Base-by-base conservation (phyloP, 2,797 vertebrate species). In the Sebastes alutus region DNA sequence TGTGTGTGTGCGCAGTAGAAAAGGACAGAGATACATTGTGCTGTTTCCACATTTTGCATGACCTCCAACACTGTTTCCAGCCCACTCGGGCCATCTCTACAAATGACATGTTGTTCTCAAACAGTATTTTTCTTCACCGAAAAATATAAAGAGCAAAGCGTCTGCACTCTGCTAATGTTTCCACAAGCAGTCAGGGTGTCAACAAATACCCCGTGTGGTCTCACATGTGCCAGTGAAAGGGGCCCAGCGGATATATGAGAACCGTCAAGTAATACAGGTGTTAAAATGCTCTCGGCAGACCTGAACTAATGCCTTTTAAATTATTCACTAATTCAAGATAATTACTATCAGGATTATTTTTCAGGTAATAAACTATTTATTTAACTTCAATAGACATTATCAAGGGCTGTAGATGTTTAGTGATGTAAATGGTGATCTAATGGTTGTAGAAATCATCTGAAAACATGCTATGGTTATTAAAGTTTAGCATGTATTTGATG, bases 101-200 rank as follows among this genome's bases (percentile, higher is more conserved):
- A 89, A 86, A 56, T 38, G 56, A 7, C 52, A 49, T 81, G 63
- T 81, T 89, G 87, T 90, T 88, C 46, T 83, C 81, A 76, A 59
- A 65, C 29, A 6, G 64, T 60, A 62, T 80, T 81, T 66, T 59
- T 55, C 32, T 79, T 62, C 10, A 27, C 62, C 22, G 29, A 75
- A 54, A 35, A 77, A 81, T 74, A 72, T 3, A 42, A 12, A 23
- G 58, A 73, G 27, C 2, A 4, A 84, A 55, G 75, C 62, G 55
- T 66, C 49, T 66, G 35, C 25, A 55, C 66, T 72, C 54, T 54
- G 52, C 35, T 49, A 61, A 35, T 13, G 38, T 72, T 85, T 80
- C 60, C 65, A 64, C 33, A 63, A 69, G 38, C 22, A 2, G 46
- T 56, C 35, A 68, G 49, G 29, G 70, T 42, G 59, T 59, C 66